A percentile compares a stretch with the other conserved stretches of the same genome.
These are phyloP conservation scores for Agelas oroides DNA, from an alignment of 37 sponge, comb jelly and placozoan species.

Conservation along the genomic window DNA sequence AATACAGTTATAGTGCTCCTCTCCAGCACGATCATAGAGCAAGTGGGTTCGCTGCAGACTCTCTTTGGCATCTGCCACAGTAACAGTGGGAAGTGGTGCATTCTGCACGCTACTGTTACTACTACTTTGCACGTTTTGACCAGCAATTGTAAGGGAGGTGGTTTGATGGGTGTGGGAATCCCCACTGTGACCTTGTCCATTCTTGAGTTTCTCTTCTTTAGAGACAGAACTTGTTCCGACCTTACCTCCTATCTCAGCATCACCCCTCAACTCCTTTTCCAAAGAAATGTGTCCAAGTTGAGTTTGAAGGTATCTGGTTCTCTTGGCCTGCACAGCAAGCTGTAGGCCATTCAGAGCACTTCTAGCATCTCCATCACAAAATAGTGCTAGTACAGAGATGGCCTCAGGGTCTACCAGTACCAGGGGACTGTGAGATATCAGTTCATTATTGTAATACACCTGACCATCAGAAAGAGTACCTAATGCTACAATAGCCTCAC, in stretches of 20 bases:
- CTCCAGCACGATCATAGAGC: constrained; percentile 64
- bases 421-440: background rate
- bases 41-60: constrained; percentile 48
- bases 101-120: background rate
- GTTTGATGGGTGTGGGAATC: background rate
- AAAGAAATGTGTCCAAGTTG: too few relatives aligned
- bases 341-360: constrained; percentile 64
- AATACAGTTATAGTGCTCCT: constrained; percentile 60
- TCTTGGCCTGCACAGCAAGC: constrained; percentile 41
- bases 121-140: background rate
- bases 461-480: too few relatives aligned
- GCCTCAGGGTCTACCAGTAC: constrained; percentile 26
- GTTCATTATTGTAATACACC: too few relatives aligned
- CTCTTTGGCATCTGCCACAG: constrained; percentile 31
- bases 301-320: background rate
- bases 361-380: constrained; percentile 69
- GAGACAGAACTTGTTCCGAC: too few relatives aligned
- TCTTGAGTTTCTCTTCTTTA: too few relatives aligned
- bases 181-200: too few relatives aligned
- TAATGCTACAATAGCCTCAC: too few relatives aligned
- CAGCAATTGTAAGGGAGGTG: background rate
- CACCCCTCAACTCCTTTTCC: too few relatives aligned
- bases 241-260: too few relatives aligned
- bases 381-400: constrained; percentile 18
- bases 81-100: constrained; percentile 2